Evolutionary conservation across 2,797 vertebrate species (phyloP), one percentile per base, ranked within the genome.

Genomic region (Sebastes taczanowskii): DNA sequence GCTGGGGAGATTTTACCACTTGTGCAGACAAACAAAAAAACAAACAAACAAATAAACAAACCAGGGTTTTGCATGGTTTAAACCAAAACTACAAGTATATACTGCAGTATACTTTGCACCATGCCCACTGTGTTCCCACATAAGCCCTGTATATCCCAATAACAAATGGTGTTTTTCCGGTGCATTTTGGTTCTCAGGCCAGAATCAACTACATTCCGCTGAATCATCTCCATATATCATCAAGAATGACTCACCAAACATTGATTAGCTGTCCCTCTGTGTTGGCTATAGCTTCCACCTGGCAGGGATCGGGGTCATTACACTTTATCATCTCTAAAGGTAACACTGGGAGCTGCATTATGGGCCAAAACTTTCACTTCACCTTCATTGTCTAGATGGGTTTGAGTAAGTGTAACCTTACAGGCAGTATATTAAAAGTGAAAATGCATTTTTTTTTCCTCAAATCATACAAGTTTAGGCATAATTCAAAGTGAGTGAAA

Each of bases 251-350:
- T 77, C 69, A 82, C 64, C 67, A 73, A 88, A 81, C 60, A 80
- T 52, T 55, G 64, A 81, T 78, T 70, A 73, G 80, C 53, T 69
- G 59, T 62, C 55, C 65, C 53, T 55, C 46, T 49, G 1, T 56
- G 32, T 60, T 86, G 71, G 74, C 81, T 67, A 49, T 61, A 68
- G 80, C 67, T 89, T 86, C 58, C 18, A 80, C 74, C 76, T 78
- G 75, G 84, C 78, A 74, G 59, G 56, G 68, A 74, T 77, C 62
- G 71, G 70, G 59, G 56, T 53, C 68, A 74, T 84, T 87, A 70
- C 58, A 78, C 79, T 87, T 76, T 30, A 83, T 89, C 77, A 81
- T 74, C 83, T 70, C 52, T 23, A 80, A 83, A 80, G 58, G 75
- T 68, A 74, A 71, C 49, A 35, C n/a, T 42, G 49, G n/a, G 34